Conservation (phyloP, 2,113 vertebrate genomes). For the Galemys pyrenaicus region DNA sequence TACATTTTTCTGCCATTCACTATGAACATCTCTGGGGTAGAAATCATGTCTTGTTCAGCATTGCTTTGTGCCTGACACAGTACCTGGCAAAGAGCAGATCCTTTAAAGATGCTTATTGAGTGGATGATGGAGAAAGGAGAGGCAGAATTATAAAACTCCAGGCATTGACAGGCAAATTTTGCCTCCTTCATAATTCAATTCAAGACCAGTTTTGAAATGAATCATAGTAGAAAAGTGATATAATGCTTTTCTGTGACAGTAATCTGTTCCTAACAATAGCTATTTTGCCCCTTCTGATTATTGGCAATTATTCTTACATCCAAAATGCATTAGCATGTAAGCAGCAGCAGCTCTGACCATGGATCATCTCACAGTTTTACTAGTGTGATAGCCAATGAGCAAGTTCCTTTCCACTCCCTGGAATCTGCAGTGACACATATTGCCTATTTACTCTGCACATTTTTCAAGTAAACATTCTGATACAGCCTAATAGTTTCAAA, state of each 20-base stretch:
- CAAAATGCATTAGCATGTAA: not conserved
- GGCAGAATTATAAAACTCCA: not conserved
- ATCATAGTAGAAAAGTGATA: not conserved
- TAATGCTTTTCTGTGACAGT: not conserved
- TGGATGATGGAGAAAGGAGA: not conserved
- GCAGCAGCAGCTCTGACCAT: not conserved
- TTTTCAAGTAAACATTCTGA: constrained; percentile 56
- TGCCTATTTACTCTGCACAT: constrained; percentile 39
- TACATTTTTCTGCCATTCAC: not conserved
- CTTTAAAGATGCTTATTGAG: not conserved
- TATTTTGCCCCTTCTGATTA: constrained; percentile 38
- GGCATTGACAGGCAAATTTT: not conserved
- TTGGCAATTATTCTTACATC: constrained; percentile 38
- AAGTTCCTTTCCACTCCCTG: constrained; percentile 17
- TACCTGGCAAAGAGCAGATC: not conserved
- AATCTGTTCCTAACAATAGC: constrained; percentile 13
- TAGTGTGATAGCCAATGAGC: not conserved
- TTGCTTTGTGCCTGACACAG: not conserved
- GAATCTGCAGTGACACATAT: not conserved
- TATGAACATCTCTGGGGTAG: not conserved
- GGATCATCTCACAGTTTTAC: not conserved
- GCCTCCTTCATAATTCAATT: not conserved
- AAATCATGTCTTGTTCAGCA: not conserved
- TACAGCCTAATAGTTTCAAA: constrained; percentile 41
- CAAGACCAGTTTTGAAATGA: not conserved